A percentile compares a stretch with the other conserved stretches of the same genome.
Conservation (phyloP, 2,113 vertebrate genomes). For the Laticauda colubrina region DNA sequence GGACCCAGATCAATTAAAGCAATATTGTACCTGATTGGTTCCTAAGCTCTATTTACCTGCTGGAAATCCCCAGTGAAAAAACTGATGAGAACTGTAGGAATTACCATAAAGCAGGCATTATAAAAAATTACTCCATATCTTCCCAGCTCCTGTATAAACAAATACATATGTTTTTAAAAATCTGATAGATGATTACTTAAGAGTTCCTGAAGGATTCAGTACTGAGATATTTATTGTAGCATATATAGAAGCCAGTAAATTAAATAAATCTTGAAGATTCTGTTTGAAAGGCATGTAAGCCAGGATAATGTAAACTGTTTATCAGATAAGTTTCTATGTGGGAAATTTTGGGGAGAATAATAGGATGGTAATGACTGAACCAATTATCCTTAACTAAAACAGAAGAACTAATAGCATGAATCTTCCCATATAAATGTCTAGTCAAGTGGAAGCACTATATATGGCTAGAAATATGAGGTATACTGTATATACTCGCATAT, state of each 20-base stretch:
- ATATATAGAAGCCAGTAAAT: neutral
- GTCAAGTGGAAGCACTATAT: neutral
- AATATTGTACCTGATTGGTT: neutral
- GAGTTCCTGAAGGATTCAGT: neutral
- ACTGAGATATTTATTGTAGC: neutral
- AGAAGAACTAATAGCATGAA: neutral
- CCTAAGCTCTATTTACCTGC: slow-evolving; percentile 67
- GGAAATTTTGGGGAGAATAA: neutral
- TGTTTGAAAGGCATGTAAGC: too few relatives aligned
- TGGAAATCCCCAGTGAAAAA: slow-evolving; percentile 82
- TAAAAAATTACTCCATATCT: slow-evolving; percentile 92
- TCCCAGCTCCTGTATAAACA: slow-evolving; percentile 78
- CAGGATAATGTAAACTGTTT: neutral
- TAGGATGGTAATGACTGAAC: neutral
- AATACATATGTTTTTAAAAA: slow-evolving; percentile 5
- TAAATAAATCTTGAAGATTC: neutral
- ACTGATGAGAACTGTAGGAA: slow-evolving; percentile 81
- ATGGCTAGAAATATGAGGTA: neutral
- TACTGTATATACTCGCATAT: too few relatives aligned
- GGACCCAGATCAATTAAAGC: neutral
- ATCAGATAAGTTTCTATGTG: neutral
- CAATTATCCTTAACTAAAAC: neutral
- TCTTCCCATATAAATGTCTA: neutral
- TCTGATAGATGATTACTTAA: neutral
- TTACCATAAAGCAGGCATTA: slow-evolving; percentile 86